Base-by-base conservation (phyloP, 2,113 vertebrate species). In the Prunella himalayana region DNA sequence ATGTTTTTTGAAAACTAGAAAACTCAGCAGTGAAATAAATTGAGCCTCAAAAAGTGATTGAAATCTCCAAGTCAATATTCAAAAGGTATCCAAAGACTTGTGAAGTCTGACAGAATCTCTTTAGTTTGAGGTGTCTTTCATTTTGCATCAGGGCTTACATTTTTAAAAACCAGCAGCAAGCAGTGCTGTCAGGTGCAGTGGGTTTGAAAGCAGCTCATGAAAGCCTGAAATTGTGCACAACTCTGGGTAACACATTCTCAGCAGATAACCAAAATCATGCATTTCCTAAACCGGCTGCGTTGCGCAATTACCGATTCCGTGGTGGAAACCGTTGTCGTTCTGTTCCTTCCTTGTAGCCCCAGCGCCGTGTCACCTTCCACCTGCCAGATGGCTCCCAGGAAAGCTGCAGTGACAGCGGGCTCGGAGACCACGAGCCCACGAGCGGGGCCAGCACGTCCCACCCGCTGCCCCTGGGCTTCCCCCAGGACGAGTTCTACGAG, bases 301-400 rank as follows among this genome's bases (percentile, higher is more conserved):
- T 94, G 84, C 91, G 89, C 69, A 94, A 86, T 96, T 97, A 86
- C 93, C 84, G 82, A 90, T 56, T 78, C 88, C 19, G 81, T 83
- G 81, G 86, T 53, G 96, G 92, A 97, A 97, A 97, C 79, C 78
- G 28, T 98, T 98, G 47, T 96, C 44, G 78, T 96, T 97, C 95
- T 97, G 93, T 95, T 95, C 89, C 94, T 97, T 97, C 87, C 81
- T 96, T 96, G 81, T 96, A 99, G 99, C 98, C 98, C 47, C 99
- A 99, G 97, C 98, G 99, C 57, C 99, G 98, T 9, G 99, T 99
- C 97, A 99, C 99, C 16, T 99, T 99, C 98, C 99, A 99, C 97
- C 98, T 99, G 37, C 99, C 99, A 4, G 99, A 99, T 47, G 98
- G 99, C 76, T 99, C 99, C 97, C 99, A 99, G 98, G 99, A 99